Evolutionary conservation across 2,113 vertebrate species (phyloP).

Genomic region (Rana temporaria): DNA sequence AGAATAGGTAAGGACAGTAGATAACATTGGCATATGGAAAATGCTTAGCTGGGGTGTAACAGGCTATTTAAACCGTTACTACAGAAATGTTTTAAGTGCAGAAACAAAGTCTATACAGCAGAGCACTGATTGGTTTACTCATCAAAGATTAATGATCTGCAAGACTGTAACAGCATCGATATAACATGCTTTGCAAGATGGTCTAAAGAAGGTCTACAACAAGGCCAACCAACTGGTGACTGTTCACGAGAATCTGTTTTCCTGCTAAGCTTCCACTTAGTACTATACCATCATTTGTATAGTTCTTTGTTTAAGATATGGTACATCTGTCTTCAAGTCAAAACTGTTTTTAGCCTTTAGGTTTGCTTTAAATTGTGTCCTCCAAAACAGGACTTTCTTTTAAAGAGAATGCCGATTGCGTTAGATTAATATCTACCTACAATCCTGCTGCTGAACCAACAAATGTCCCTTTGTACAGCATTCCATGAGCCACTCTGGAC

Average conservation of each 20-base stretch:
- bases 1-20: not conserved
- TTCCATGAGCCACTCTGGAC: not conserved
- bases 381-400: slow-evolving; percentile 18
- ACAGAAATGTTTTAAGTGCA: not conserved
- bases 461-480: not conserved
- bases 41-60: not conserved
- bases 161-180: not conserved
- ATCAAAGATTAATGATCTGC: not conserved
- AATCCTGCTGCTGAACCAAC: not conserved
- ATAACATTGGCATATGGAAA: not conserved
- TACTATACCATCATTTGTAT: not conserved
- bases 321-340: not conserved
- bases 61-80: not conserved
- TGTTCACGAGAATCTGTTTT: not conserved
- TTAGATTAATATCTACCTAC: not conserved
- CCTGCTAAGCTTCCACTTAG: not conserved
- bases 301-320: not conserved
- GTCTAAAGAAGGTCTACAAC: not conserved
- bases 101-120: not conserved
- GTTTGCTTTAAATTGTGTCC: not conserved
- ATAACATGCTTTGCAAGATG: not conserved
- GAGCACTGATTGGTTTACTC: not conserved
- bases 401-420: not conserved
- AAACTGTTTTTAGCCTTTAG: not conserved
- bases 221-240: not conserved